Conservation (phyloP, 2,113 vertebrate genomes). For the Lycaon pictus region DNA sequence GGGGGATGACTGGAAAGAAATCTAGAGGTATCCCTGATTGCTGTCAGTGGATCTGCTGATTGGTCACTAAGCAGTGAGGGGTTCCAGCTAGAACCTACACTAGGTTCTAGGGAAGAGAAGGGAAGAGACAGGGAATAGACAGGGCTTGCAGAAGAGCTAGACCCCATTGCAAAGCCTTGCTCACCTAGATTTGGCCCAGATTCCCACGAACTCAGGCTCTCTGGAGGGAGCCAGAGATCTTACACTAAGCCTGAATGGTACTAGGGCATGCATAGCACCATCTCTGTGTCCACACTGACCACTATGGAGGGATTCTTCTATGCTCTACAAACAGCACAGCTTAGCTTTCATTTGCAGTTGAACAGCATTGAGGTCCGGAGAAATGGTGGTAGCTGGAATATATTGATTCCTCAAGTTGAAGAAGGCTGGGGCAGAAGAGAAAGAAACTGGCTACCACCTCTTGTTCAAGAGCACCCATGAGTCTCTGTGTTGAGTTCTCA, state of each 20-base stretch:
- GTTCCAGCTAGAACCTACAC: no score
- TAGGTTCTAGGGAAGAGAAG: neutral
- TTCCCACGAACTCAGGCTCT: neutral
- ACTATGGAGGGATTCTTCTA: neutral
- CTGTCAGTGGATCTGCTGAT: neutral
- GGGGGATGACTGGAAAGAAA: neutral
- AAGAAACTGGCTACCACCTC: neutral
- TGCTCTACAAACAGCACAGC: fast-evolving
- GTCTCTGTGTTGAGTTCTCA: neutral
- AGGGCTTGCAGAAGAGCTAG: neutral
- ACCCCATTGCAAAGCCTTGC: neutral
- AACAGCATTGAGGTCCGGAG: neutral
- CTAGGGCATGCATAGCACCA: fast-evolving
- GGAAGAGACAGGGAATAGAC: neutral
- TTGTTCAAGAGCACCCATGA: neutral
- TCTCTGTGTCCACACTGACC: neutral
- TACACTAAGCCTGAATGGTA: no score
- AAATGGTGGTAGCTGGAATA: neutral
- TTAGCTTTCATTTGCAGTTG: neutral
- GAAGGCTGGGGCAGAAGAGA: neutral
- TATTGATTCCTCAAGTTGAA: neutral
- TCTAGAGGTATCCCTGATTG: neutral
- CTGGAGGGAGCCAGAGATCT: neutral
- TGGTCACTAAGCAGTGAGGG: neutral
- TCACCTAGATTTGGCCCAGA: neutral